phyloP scores from a whole-genome alignment of 2,797 vertebrate species.

The Helicolenus hilgendorfi region DNA sequence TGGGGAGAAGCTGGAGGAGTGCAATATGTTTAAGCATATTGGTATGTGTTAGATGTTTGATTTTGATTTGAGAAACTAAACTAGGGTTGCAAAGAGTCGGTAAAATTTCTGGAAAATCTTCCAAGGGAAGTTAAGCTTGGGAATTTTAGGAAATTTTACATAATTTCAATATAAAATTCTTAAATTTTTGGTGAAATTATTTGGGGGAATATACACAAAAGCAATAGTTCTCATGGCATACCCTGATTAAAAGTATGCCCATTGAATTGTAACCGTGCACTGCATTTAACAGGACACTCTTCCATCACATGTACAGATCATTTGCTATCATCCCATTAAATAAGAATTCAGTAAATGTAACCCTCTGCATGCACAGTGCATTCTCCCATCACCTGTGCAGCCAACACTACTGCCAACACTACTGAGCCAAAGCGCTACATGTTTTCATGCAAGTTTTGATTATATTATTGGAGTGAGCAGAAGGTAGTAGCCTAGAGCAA shows the following conservation, averaged over 20 bases:
- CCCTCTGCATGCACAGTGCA: not conserved
- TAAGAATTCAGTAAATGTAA: not conserved
- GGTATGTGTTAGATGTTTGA: not conserved
- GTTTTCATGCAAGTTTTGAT: not conserved
- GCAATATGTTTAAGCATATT: constrained; percentile 27
- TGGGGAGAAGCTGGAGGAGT: constrained; percentile 26
- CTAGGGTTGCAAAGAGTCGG: not conserved
- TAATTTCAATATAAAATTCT: not conserved
- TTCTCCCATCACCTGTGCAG: not conserved
- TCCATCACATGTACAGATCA: not conserved
- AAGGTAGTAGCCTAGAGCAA: not conserved
- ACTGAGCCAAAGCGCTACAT: not conserved
- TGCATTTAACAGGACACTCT: not conserved
- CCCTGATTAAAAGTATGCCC: not conserved
- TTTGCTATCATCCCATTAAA: not conserved
- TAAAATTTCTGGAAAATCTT: not conserved
- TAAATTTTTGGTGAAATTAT: not conserved
- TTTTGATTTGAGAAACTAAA: not conserved
- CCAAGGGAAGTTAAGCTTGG: not conserved
- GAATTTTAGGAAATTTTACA: not conserved
- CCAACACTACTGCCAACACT: not conserved
- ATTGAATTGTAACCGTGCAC: not conserved
- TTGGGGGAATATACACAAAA: not conserved
- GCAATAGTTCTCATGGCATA: not conserved
- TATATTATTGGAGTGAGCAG: not conserved